A percentile compares a stretch with the other conserved stretches of the same genome.
These are phyloP conservation scores for Elephantulus edwardii DNA, from an alignment of 2,113 vertebrate species.

Conservation along the genomic window DNA sequence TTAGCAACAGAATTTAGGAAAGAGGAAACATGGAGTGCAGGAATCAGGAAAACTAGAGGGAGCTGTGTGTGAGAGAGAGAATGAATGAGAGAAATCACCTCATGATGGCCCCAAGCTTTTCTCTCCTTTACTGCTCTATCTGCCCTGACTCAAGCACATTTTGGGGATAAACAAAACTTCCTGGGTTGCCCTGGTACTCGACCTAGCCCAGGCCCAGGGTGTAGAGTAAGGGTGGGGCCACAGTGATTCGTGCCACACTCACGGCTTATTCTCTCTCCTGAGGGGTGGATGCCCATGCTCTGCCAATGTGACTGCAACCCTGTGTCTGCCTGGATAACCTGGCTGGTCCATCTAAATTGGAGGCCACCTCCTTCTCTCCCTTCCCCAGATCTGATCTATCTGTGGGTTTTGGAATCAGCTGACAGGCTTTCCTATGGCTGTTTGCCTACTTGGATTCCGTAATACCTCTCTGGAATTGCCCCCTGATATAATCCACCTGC, in stretches of 20 bases:
- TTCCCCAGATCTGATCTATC: neutral
- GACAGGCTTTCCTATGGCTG: neutral
- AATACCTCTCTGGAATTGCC: neutral
- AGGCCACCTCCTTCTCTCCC: neutral
- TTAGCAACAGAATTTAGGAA: neutral
- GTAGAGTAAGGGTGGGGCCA: neutral
- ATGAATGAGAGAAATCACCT: neutral
- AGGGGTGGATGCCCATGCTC: neutral
- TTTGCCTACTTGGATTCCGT: neutral
- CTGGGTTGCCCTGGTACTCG: neutral
- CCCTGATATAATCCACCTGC: constrained; percentile 43
- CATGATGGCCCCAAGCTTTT: neutral
- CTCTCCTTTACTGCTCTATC: neutral
- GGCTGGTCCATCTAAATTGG: neutral
- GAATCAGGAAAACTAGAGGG: neutral
- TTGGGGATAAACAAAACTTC: neutral
- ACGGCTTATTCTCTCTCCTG: neutral
- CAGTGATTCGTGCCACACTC: neutral
- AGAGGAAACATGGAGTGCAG: neutral
- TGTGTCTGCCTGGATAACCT: neutral
- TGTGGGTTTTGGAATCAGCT: neutral
- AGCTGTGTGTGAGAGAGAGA: neutral
- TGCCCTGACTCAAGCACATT: neutral
- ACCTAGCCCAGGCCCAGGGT: neutral
- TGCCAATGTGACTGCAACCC: neutral